A percentile compares a stretch with the other conserved stretches of the same genome.
Evolutionary conservation across 2,113 vertebrate genomes (phyloP).

Genomic region (Tychaedon coryphoeus): DNA sequence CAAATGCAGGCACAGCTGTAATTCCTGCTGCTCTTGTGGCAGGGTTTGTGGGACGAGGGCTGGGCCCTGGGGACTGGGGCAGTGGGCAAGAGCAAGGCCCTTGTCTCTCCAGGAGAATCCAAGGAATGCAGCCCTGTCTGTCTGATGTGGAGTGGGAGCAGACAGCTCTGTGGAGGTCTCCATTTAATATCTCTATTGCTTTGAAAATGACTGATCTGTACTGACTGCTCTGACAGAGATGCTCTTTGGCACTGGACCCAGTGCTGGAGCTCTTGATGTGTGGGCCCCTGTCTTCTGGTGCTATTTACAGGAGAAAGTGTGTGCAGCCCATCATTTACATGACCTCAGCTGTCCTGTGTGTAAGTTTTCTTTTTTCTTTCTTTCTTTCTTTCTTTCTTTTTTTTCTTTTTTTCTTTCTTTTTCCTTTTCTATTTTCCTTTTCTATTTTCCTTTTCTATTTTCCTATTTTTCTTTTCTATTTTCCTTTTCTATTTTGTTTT

Average conservation of each 20-base stretch:
- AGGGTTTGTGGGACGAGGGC: not conserved
- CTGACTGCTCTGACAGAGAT: not conserved
- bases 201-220: not conserved
- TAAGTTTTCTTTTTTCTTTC: accelerated
- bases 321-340: not conserved
- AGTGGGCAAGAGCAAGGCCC: not conserved
- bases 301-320: not conserved
- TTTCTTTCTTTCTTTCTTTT: accelerated
- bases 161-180: not conserved
- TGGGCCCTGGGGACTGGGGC: not conserved
- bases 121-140: not conserved
- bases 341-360: not conserved
- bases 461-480: too few relatives aligned
- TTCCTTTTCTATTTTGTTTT: too few relatives aligned
- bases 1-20: not conserved
- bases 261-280: not conserved
- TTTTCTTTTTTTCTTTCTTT: accelerated
- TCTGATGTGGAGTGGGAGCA: not conserved
- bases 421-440: not conserved
- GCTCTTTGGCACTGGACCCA: not conserved
- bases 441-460: too few relatives aligned
- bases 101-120: not conserved
- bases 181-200: not conserved
- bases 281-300: not conserved
- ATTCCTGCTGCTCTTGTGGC: constrained; percentile 10